A percentile compares a stretch with the other conserved stretches of the same genome.
Evolutionary conservation across 1,140 invertebrate genomes (phyloP).

Genomic region (Psix sp.): DNA sequence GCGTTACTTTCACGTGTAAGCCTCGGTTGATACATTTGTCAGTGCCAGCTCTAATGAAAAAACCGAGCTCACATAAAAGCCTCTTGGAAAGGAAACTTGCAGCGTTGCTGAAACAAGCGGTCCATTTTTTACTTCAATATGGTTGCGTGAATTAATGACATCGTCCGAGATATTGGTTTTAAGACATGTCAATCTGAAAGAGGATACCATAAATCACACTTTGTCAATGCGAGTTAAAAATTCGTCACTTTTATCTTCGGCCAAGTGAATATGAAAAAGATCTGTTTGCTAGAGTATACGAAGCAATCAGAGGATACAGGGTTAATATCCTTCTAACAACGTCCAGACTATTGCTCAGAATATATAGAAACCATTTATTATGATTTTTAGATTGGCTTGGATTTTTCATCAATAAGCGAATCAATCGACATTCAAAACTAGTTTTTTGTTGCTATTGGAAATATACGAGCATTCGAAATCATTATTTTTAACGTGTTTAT

Average conservation of each 20-base stretch:
- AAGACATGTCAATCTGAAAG: slow-evolving; percentile 25
- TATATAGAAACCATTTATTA: slow-evolving; percentile 74
- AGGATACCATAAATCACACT: slow-evolving; percentile 32
- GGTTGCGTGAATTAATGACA: slow-evolving; percentile 36
- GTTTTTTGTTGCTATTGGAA: no score
- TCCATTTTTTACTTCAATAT: slow-evolving; percentile 39
- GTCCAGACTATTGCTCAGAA: slow-evolving; percentile 66
- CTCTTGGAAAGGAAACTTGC: slow-evolving; percentile 29
- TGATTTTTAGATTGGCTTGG: slow-evolving; percentile 68
- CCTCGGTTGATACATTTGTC: slow-evolving; percentile 43
- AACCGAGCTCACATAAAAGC: slow-evolving; percentile 27
- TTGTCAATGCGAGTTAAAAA: slow-evolving; percentile 47
- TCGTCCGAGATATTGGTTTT: slow-evolving; percentile 23
- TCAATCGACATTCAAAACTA: slow-evolving; percentile 66
- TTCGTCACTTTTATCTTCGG: slow-evolving; percentile 62
- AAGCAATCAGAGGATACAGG: slow-evolving; percentile 62
- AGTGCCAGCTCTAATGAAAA: slow-evolving; percentile 32
- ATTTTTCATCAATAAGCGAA: slow-evolving; percentile 74
- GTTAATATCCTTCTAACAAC: slow-evolving; percentile 72
- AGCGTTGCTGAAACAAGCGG: slow-evolving; percentile 21
- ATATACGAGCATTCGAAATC: no score
- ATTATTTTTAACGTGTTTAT: no score
- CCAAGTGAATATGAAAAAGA: slow-evolving; percentile 20
- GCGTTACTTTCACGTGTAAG: slow-evolving; percentile 35
- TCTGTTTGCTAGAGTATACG: slow-evolving; percentile 48